phyloP scores from a whole-genome alignment of 2,113 vertebrate genomes.

The Oriolus oriolus region DNA sequence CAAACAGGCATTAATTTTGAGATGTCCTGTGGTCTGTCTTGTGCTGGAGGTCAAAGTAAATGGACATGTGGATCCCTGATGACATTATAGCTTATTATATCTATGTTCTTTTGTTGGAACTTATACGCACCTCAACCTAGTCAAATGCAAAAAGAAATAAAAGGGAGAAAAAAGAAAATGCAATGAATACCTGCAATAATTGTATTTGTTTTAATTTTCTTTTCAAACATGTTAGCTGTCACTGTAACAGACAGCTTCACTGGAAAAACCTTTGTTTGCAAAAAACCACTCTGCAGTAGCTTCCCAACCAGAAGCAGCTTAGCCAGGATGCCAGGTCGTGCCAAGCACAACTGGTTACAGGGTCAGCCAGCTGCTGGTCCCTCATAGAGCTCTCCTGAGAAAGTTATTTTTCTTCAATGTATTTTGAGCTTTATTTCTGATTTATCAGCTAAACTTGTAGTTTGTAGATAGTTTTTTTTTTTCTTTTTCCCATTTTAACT shows the following conservation, averaged over 20 bases:
- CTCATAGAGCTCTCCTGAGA: background rate
- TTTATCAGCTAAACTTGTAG: background rate
- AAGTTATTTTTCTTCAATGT: background rate
- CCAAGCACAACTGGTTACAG: background rate
- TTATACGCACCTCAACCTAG: background rate
- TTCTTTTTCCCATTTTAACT: background rate
- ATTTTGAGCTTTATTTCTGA: background rate
- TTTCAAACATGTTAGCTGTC: background rate
- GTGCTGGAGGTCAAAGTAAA: background rate
- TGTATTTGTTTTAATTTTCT: background rate
- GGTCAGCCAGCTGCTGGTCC: background rate
- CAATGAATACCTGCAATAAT: background rate
- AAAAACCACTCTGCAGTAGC: background rate
- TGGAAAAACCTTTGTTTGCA: background rate
- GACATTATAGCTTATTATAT: background rate
- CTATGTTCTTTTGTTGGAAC: background rate
- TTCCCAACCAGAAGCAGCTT: background rate
- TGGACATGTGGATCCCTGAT: background rate
- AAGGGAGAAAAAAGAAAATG: background rate
- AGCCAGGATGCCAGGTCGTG: background rate
- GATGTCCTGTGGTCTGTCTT: background rate
- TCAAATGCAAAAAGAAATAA: background rate
- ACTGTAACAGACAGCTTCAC: background rate
- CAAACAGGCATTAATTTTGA: background rate
- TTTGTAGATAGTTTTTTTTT: background rate